These are phyloP conservation scores for human (Homo sapiens) DNA, from an alignment of 2,113 vertebrate species.

Conservation along the genomic window DNA sequence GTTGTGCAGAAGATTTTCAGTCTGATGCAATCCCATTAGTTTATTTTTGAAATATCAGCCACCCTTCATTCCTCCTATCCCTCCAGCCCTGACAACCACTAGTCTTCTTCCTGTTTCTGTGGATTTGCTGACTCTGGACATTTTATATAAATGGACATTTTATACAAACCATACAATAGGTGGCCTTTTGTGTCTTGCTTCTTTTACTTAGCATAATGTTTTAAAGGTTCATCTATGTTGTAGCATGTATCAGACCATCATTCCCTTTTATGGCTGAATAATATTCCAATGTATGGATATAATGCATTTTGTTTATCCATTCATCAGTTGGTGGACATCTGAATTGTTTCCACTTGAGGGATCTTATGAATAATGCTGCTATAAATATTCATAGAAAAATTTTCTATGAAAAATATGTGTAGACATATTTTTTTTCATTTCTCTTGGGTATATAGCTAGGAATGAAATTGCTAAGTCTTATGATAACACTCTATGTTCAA, in stretches of 20 bases:
- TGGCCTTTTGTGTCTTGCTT: neutral
- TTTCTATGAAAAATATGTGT: neutral
- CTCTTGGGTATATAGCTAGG: neutral
- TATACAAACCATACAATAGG: neutral
- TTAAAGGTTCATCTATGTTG: neutral
- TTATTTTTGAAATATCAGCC: neutral
- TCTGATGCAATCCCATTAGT: neutral
- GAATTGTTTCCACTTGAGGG: neutral
- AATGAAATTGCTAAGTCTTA: neutral
- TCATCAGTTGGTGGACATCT: neutral
- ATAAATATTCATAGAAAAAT: neutral
- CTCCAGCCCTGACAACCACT: neutral
- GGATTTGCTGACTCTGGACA: neutral
- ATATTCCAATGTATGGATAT: neutral
- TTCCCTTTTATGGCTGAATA: neutral
- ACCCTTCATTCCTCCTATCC: neutral
- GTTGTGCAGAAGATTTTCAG: neutral
- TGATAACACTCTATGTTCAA: neutral
- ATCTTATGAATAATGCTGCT: neutral
- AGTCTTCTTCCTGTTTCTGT: neutral
- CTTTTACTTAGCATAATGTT: neutral
- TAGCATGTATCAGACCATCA: neutral
- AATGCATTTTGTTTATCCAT: neutral
- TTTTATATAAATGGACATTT: neutral
- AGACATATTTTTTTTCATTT: neutral